Conservation (phyloP, 2,888 invertebrate species). For the Drosophila mayaguana region DNA sequence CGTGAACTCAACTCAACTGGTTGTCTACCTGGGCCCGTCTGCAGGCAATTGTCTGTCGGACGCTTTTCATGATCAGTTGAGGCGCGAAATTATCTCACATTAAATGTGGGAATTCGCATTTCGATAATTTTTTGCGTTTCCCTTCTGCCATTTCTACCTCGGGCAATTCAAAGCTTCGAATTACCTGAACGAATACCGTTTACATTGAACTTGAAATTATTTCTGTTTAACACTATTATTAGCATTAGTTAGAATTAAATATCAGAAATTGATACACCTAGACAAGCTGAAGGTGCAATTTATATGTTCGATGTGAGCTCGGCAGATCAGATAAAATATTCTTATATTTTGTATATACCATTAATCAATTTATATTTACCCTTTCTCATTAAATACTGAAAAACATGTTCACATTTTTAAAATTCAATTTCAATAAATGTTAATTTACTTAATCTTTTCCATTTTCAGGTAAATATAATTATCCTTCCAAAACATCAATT, state of each 20-base stretch:
- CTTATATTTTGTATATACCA: background rate
- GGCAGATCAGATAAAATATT: background rate
- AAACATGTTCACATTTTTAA: background rate
- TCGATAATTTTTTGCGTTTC: slow-evolving; percentile 10
- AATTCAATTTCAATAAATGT: background rate
- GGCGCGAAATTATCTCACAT: slow-evolving; percentile 68
- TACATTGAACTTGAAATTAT: slow-evolving; percentile 19
- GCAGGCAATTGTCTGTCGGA: slow-evolving; percentile 38
- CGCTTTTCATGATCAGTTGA: slow-evolving; percentile 52
- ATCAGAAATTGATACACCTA: too few species aligned
- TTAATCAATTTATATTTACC: background rate
- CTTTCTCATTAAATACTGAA: background rate
- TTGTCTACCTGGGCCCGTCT: slow-evolving; percentile 42
- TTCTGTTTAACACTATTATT: background rate
- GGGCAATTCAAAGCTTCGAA: slow-evolving; percentile 13
- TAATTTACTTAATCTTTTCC: background rate
- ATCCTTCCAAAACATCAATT: background rate
- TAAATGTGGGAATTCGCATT: slow-evolving; percentile 65
- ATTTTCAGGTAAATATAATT: slow-evolving; percentile 60
- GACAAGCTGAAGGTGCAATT: background rate
- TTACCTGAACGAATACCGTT: slow-evolving; percentile 14
- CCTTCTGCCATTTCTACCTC: slow-evolving; percentile 5
- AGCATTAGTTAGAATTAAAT: background rate
- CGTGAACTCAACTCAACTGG: slow-evolving; percentile 34
- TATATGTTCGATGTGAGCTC: background rate